Conservation (phyloP, 1,140 invertebrate genomes). For the Eriosoma lanigerum region DNA sequence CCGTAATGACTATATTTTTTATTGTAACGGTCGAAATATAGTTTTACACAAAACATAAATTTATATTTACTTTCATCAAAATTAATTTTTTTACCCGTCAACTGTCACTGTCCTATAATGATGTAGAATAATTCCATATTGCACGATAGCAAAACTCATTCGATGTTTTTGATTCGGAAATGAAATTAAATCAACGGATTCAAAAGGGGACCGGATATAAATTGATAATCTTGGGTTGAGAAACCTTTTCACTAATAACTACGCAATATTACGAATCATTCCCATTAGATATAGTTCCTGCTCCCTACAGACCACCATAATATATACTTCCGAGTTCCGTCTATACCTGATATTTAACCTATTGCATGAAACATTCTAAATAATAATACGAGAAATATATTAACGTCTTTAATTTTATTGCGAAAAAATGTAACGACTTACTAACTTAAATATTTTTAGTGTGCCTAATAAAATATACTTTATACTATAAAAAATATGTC, state of each 20-base stretch:
- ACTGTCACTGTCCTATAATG: background rate
- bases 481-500: background rate
- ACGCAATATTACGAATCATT: conserved; percentile 36
- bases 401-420: too few species aligned
- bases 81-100: background rate
- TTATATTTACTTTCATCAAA: background rate
- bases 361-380: too few species aligned
- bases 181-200: conserved; percentile 37
- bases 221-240: conserved; percentile 37
- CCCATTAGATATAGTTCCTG: background rate
- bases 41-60: background rate
- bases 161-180: conserved; percentile 28
- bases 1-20: too few species aligned
- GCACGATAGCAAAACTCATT: conserved; percentile 9
- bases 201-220: conserved; percentile 38
- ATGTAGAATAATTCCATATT: background rate
- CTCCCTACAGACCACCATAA: background rate
- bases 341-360: conserved; percentile 7
- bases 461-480: background rate
- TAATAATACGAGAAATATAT: too few species aligned
- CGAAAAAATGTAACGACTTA: too few species aligned
- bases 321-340: background rate
- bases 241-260: conserved; percentile 24
- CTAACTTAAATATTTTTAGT: too few species aligned
- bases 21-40: too few species aligned